Base-by-base conservation (phyloP, 2,888 invertebrate species). In the Sinhomidia bicolor region DNA sequence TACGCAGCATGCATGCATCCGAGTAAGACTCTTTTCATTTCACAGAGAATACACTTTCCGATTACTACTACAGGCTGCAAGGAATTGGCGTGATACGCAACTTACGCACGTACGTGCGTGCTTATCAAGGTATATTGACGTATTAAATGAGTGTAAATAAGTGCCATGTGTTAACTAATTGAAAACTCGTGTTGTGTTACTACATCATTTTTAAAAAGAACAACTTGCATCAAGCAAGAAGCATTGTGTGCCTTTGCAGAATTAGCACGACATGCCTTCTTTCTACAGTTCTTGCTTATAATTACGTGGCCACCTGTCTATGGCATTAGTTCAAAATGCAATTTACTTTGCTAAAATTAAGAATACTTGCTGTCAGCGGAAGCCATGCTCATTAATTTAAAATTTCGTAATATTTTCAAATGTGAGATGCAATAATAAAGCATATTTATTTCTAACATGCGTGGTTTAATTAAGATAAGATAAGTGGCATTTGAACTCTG, bases 111-210 rank as follows among this genome's bases (percentile, higher is more conserved):
- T 36, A 36, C 7, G 36, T 36, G 7, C 4, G 36, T 36, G 36
- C 4, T 36, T 9, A 26, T 20, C n/a, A n/a, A 26, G n/a, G 44
- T 44, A 14, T 47, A 12, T 51, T 29, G 12, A 74, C 29, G 26
- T 26, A 74, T 47, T 47, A 26, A 74, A 51, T 20, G 23, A 26
- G n/a, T 51, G 74, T 14, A 14, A 14, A 32, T 74, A 47, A 74
- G 47, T 74, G 74, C 26, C 74, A 74, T 47, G 74, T 47, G 29
- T 29, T 51, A 47, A 26, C 74, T 74, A 74, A 74, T 74, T 74
- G 74, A 74, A 74, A 74, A 74, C 47, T 74, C 44, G 26, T 74
- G 74, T 74, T 74, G 17, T 74, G 17, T 74, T 29, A 14, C 1
- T 74, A 4, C 26, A 26, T 71, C 17, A 74, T 62, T 62, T 60